Percentiles rank a stretch among this genome's conserved stretches.
Evolutionary conservation across 2,888 invertebrate species (phyloP).

Genomic region (Tromatobia lineatoria): DNA sequence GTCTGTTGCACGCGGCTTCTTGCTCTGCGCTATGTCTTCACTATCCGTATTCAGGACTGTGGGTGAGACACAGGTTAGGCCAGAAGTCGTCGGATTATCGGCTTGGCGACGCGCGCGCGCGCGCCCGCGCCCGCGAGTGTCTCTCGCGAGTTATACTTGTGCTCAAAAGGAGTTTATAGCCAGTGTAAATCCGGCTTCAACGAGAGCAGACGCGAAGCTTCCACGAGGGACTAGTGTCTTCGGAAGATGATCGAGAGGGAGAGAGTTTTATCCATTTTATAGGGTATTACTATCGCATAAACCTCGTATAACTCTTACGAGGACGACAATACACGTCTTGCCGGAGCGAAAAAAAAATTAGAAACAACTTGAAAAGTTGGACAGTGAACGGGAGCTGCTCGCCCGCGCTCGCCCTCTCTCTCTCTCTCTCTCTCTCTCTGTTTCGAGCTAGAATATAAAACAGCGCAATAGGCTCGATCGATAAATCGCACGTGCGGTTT

Average conservation of each 20-base stretch:
- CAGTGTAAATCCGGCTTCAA: conserved; percentile 74
- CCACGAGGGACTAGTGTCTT: conserved; percentile 10
- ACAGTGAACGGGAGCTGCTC: conserved; percentile 11
- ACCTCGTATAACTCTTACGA: conserved; percentile 36
- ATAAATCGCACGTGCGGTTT: conserved; percentile 26
- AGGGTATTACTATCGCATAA: conserved; percentile 7
- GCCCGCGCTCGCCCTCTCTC: too few relatives aligned
- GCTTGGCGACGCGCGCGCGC: conserved; percentile 50
- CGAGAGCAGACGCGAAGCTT: conserved; percentile 65
- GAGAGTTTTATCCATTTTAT: conserved; percentile 62
- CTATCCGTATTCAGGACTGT: conserved; percentile 34
- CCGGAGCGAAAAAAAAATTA: conserved; percentile 53
- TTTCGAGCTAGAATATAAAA: conserved; percentile 26
- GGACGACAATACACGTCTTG: conserved; percentile 30
- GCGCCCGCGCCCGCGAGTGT: too few relatives aligned
- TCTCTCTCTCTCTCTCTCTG: too few relatives aligned
- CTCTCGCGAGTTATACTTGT: conserved; percentile 59
- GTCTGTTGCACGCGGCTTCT: too few relatives aligned
- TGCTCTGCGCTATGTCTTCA: too few relatives aligned
- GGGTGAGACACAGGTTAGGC: conserved; percentile 40
- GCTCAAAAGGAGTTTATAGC: conserved; percentile 71
- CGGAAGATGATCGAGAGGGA: conserved; percentile 53
- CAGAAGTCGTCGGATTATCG: conserved; percentile 67
- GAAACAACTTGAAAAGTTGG: conserved; percentile 64
- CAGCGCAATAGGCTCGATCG: conserved; percentile 36